Evolutionary conservation across 1,140 invertebrate genomes (phyloP), one percentile per base, ranked within the genome.

Genomic region (Hylaeus anthracinus): DNA sequence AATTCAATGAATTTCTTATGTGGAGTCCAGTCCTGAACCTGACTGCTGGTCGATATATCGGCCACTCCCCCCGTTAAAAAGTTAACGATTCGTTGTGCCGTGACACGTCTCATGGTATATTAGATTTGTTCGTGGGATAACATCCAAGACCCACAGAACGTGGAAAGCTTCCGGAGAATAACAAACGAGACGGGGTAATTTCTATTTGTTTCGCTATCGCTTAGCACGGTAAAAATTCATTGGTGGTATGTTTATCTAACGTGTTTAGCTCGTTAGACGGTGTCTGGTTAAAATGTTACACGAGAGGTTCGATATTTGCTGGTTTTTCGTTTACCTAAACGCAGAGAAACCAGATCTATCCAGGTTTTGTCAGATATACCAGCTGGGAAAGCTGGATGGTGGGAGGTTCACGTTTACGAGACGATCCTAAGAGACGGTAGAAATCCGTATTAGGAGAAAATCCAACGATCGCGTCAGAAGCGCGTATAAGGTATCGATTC

Each of bases 381-480:
- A 51, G 65, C 66, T 72, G 67, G 65, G 70, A 73, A 26, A 26
- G 26, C 26, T 26, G 26, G 26, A 26, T 26, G 26, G 26, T 26
- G 26, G 26, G 26, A 26, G 26, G 70, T 67, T n/a, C 37, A 41
- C 48, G 67, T 79, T 69, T 79, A 65, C 77, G 71, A 41, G 63
- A 79, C 64, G 76, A 86, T 77, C 73, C 87, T 86, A 85, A 86
- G 86, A 48, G 45, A 48, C 5, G 81, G 81, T 65, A 80, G 86
- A 86, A 85, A 87, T 87, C 88, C 89, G 87, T 91, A 91, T 91
- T 91, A 89, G 89, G 90, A 86, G 84, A 87, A 85, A 84, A 88
- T 84, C 87, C 82, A 83, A 86, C 88, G 89, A 90, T 90, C 90
- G 86, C 87, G 82, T 78, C 86, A 81, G 79, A 37, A 81, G 79